A percentile compares a stretch with the other conserved stretches of the same genome.
Conservation (phyloP, 2,797 vertebrate genomes). For the Gorsachius magnificus region DNA sequence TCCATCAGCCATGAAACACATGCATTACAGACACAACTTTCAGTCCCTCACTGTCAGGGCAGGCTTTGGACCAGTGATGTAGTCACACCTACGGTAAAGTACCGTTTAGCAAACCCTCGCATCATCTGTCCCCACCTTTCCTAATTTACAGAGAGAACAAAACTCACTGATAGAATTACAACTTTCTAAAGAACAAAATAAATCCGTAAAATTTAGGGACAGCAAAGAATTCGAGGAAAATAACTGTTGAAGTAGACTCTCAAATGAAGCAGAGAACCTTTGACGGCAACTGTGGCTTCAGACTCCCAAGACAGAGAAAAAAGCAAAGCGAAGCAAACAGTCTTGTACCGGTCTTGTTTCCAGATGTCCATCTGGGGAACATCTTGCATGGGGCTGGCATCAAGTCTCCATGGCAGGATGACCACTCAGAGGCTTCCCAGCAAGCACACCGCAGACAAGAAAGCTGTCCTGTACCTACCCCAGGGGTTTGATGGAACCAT, state of each 20-base stretch:
- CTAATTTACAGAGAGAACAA: background rate
- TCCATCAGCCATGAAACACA: background rate
- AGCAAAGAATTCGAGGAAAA: background rate
- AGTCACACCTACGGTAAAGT: background rate
- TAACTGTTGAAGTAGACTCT: background rate
- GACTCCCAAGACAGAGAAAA: background rate
- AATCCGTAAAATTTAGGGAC: background rate
- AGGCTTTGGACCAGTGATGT: background rate
- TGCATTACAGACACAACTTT: background rate
- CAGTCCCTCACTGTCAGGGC: background rate
- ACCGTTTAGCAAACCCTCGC: background rate
- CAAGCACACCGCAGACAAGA: background rate
- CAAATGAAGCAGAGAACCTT: background rate
- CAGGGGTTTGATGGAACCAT: background rate
- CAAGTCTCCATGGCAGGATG: background rate
- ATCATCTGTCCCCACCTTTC: background rate
- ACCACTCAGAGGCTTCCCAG: background rate
- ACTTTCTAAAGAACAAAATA: background rate
- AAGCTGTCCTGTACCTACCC: background rate
- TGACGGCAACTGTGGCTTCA: background rate
- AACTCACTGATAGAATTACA: background rate
- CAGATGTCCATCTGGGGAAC: accelerated
- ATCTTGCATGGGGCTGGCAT: background rate
- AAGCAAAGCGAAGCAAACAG: background rate
- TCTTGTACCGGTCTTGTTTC: background rate